Conservation (phyloP, 2,113 vertebrate genomes). For the Chinchilla lanigera region DNA sequence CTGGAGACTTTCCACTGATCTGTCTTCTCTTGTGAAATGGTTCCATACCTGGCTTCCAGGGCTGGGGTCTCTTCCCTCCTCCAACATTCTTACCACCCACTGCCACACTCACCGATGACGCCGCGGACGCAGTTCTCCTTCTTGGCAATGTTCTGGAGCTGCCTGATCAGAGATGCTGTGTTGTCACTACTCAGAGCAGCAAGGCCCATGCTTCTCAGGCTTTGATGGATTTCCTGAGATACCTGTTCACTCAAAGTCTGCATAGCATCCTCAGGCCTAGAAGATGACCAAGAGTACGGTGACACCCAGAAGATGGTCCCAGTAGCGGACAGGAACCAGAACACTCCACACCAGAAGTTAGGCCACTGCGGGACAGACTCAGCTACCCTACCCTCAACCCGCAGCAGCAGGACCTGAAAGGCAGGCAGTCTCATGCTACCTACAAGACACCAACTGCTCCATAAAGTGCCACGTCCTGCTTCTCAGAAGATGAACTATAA, state of each 20-base stretch:
- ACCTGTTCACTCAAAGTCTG: conserved; percentile 83
- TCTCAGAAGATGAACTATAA: not conserved
- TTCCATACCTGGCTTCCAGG: not conserved
- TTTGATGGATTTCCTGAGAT: conserved; percentile 83
- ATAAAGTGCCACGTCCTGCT: too few species aligned
- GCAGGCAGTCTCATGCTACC: not conserved
- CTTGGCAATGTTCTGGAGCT: conserved; percentile 86
- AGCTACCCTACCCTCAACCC: not conserved
- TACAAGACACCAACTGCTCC: not conserved
- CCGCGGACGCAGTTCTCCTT: conserved; percentile 82
- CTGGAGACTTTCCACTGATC: not conserved
- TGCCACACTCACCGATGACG: conserved; percentile 81
- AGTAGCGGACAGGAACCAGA: not conserved
- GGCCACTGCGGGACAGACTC: not conserved
- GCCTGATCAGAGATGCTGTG: conserved; percentile 83
- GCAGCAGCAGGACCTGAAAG: not conserved
- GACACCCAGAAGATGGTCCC: not conserved
- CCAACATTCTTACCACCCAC: accelerated
- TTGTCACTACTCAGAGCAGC: conserved; percentile 76
- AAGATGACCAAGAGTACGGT: not conserved
- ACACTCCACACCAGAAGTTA: not conserved
- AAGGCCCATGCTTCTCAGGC: conserved; percentile 76
- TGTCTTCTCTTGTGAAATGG: not conserved
- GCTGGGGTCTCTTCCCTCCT: not conserved
- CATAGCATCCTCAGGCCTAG: conserved; percentile 86